phyloP scores from a whole-genome alignment of 2,113 vertebrate species.

The Steatornis caripensis region DNA sequence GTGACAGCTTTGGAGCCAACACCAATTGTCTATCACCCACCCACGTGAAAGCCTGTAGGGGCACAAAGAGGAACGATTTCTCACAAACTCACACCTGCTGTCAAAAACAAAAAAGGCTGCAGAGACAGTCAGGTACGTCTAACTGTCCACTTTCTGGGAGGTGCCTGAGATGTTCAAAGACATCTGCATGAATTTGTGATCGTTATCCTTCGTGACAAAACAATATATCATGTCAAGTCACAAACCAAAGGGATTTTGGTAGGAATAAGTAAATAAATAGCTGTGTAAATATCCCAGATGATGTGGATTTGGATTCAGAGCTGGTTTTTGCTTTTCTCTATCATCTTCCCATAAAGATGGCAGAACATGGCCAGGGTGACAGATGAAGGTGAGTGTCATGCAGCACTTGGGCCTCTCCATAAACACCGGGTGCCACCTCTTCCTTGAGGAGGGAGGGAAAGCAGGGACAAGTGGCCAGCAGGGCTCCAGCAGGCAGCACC shows the following conservation, averaged over 20 bases:
- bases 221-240: not conserved
- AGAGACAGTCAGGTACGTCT: not conserved
- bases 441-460: not conserved
- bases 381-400: not conserved
- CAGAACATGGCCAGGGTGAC: not conserved
- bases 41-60: not conserved
- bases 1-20: not conserved
- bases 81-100: not conserved
- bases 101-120: not conserved
- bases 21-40: not conserved
- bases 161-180: not conserved
- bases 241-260: not conserved
- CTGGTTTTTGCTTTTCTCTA: not conserved
- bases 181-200: not conserved
- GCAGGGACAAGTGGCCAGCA: not conserved
- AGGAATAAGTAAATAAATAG: not conserved
- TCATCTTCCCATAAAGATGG: rapidly evolving
- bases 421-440: not conserved
- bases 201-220: not conserved
- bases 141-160: not conserved
- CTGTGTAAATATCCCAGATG: not conserved
- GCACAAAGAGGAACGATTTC: not conserved
- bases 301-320: not conserved
- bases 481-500: not conserved
- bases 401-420: not conserved